Evolutionary conservation across 2,888 invertebrate genomes (phyloP).

Genomic region (Volucella inflata): DNA sequence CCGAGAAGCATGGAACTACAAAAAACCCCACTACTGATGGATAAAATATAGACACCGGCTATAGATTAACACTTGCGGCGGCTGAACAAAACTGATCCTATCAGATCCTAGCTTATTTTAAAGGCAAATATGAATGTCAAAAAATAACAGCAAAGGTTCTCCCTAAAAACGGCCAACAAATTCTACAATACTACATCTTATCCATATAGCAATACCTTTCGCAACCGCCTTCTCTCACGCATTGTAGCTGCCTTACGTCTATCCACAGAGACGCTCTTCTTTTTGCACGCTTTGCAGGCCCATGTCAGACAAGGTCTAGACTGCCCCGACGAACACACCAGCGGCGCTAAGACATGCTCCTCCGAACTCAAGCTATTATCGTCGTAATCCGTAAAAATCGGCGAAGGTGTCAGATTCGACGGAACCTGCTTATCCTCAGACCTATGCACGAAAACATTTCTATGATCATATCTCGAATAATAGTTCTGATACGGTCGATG

Average conservation of each 20-base stretch:
- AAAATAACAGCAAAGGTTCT: too few species aligned
- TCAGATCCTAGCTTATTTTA: too few species aligned
- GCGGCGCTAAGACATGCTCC: conserved; percentile 83
- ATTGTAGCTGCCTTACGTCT: conserved; percentile 98
- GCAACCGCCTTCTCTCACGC: conserved; percentile 94
- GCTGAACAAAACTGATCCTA: too few species aligned
- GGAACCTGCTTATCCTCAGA: conserved; percentile 73
- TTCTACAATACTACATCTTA: too few species aligned
- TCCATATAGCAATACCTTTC: conserved; percentile 89
- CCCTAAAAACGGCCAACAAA: too few species aligned
- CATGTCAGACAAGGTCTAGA: conserved; percentile 93
- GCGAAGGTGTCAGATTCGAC: conserved; percentile 80
- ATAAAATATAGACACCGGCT: too few species aligned
- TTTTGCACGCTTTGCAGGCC: conserved; percentile 99
- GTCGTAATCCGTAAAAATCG: conserved; percentile 83
- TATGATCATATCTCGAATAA: conserved; percentile 61
- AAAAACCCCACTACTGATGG: too few species aligned
- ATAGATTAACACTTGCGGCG: too few species aligned
- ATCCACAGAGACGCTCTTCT: conserved; percentile 97
- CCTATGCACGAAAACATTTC: conserved; percentile 46
- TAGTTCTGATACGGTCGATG: conserved; percentile 67
- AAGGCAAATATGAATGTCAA: too few species aligned
- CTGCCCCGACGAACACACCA: conserved; percentile 84
- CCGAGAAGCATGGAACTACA: too few species aligned
- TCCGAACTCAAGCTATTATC: conserved; percentile 83